Base-by-base conservation (phyloP, 1,140 invertebrate species). In the Cotesia vestalis region DNA sequence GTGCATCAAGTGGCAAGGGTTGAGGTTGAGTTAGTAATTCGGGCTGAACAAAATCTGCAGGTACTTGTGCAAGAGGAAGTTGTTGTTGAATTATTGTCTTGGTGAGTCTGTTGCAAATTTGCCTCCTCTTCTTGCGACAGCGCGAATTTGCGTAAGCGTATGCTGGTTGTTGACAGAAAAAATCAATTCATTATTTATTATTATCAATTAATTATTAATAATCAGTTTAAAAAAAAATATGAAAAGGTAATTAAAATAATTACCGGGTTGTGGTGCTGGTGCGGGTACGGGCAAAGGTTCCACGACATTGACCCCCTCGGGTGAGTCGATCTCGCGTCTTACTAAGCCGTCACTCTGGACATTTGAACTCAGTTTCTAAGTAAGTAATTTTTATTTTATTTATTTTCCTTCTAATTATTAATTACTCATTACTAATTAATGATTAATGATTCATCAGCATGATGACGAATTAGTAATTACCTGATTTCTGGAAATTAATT, bases 71-170 rank as follows among this genome's bases (percentile, higher is more conserved):
- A 35, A 34, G 46, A 27, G 61, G 20, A 46, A 51, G 53, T 14
- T 66, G 70, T 55, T 72, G 70, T 5, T 72, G 51, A n/a, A 17
- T 57, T 4, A 64, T 8, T 51, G 17, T 36, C 52, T 72, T 66
- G 27, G 9, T 35, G 6, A 60, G 34, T 60, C 55, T 64, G 17
- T 38, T 57, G 55, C 70, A 72, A 17, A 66, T 36, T 51, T 63
- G 40, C 11, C 40, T 46, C 11, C 40, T 38, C 38, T 66, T 66
- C 5, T 63, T 17, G 34, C 55, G 62, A 52, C 70, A 72, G n/a
- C 70, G 51, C 4, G 38, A 36, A n/a, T 17, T 59, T 27, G 27
- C 17, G 9, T 12, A 46, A 62, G 35, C 14, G 11, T 46, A 20
- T 64, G 38, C 3, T 11, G 12, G 14, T 57, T 20, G 52, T 27